A percentile compares a stretch with the other conserved stretches of the same genome.
Evolutionary conservation across 2,113 vertebrate species (phyloP).

Genomic region (Gambusia holbrooki): DNA sequence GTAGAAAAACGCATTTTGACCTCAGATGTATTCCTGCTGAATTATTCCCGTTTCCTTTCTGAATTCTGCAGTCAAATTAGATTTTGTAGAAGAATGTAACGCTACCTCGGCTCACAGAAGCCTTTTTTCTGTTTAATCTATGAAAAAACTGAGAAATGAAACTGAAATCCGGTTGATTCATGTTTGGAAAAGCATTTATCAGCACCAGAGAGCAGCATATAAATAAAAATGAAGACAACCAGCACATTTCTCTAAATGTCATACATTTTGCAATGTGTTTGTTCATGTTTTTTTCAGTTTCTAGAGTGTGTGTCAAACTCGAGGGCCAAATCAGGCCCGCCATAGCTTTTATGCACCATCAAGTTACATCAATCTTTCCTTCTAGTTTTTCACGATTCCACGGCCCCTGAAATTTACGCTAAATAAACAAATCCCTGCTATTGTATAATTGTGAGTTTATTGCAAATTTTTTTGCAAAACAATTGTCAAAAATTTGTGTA

Average conservation of each 20-base stretch:
- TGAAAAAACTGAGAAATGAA: conserved; percentile 24
- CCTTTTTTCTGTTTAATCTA: conserved; percentile 51
- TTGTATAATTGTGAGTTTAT: no score
- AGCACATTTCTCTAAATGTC: neutral
- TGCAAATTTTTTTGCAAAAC: no score
- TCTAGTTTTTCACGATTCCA: no score
- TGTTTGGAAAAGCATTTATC: neutral
- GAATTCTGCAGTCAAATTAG: conserved; percentile 39
- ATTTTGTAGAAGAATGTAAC: conserved; percentile 29
- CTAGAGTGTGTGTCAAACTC: no score
- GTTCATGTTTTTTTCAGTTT: neutral
- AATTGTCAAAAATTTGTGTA: no score
- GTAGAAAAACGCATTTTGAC: conserved; percentile 64
- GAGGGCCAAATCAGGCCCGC: no score
- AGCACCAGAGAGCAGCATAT: conserved; percentile 3
- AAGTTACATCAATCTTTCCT: no score
- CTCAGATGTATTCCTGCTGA: conserved; percentile 50
- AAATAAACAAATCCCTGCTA: no score
- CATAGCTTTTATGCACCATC: no score
- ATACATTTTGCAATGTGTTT: neutral
- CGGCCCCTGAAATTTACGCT: no score
- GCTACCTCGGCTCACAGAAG: conserved; percentile 71
- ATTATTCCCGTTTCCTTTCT: conserved; percentile 46
- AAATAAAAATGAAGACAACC: neutral
- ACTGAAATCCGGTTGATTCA: conserved; percentile 2